These are phyloP conservation scores for Holacanthus passer DNA, from an alignment of 2,113 vertebrate genomes.

Conservation along the genomic window DNA sequence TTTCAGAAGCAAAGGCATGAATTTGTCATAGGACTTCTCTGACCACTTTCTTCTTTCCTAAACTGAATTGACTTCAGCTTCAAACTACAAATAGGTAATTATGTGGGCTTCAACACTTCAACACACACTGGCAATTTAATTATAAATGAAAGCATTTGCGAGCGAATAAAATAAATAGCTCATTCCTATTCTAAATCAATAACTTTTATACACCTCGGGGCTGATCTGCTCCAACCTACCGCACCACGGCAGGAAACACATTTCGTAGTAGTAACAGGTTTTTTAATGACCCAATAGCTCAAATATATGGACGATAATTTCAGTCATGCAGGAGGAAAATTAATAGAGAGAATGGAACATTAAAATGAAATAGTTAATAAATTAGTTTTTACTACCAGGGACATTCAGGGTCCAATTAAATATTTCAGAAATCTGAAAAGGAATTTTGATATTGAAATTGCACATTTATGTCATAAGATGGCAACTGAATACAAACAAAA, in stretches of 20 bases:
- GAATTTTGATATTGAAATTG: not conserved
- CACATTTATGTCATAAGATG: not conserved
- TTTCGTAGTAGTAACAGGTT: not conserved
- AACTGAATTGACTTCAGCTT: not conserved
- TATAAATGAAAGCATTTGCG: slow-evolving; percentile 20
- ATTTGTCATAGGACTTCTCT: not conserved
- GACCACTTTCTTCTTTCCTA: not conserved
- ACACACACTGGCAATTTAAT: slow-evolving; percentile 9
- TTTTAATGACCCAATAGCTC: slow-evolving; percentile 40
- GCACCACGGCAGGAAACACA: not conserved
- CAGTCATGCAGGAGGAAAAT: slow-evolving; percentile 50
- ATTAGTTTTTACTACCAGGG: not conserved
- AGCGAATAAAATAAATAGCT: slow-evolving; percentile 36
- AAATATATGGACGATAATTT: slow-evolving; percentile 38
- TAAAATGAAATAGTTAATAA: slow-evolving; percentile 7
- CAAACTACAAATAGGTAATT: not conserved
- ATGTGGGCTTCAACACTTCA: not conserved
- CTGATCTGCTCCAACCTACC: not conserved
- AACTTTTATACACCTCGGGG: slow-evolving; percentile 27
- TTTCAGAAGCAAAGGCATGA: not conserved
- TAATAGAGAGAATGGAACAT: slow-evolving; percentile 35
- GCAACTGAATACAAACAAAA: not conserved
- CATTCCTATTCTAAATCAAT: not conserved
- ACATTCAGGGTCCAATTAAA: slow-evolving; percentile 5
- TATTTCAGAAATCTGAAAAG: slow-evolving; percentile 17